Percentiles rank a stretch among this genome's conserved stretches.
Evolutionary conservation across 2,888 invertebrate species (phyloP).

Genomic region (Acleris holmiana): DNA sequence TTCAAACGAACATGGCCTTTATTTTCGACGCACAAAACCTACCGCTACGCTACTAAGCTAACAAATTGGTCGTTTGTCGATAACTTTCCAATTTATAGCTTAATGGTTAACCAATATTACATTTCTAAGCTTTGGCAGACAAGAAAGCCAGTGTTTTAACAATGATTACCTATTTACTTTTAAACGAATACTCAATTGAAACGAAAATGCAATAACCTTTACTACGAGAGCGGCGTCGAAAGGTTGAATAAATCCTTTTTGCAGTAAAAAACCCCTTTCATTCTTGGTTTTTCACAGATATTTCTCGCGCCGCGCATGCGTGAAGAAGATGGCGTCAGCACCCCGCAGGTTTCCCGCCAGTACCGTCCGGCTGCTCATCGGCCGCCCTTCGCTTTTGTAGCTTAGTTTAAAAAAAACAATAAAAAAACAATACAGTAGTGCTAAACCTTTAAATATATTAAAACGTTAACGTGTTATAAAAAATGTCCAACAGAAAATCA

Average conservation of each 20-base stretch:
- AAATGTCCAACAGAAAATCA: constrained; percentile 57
- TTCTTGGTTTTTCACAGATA: constrained; percentile 38
- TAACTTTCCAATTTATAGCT: constrained; percentile 21
- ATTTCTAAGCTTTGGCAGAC: neutral
- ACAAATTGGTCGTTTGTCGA: constrained; percentile 8
- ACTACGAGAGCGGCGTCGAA: neutral
- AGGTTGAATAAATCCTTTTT: constrained; percentile 24
- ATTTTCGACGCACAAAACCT: neutral
- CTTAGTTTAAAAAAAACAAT: constrained; percentile 36
- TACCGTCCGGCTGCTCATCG: constrained; percentile 52
- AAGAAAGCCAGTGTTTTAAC: neutral
- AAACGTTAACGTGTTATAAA: constrained; percentile 39
- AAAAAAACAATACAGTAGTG: constrained; percentile 41
- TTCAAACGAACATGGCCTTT: constrained; percentile 19
- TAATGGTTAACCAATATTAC: constrained; percentile 4
- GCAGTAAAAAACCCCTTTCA: constrained; percentile 42
- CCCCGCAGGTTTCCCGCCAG: constrained; percentile 65
- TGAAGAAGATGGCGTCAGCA: constrained; percentile 45
- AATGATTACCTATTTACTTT: neutral
- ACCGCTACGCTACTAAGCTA: neutral
- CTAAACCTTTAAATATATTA: constrained; percentile 41
- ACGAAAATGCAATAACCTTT: neutral
- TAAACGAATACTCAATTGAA: neutral
- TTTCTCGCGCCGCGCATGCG: constrained; percentile 69
- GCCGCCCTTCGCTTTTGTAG: constrained; percentile 44